Evolutionary conservation across 1,140 invertebrate species (phyloP).

Genomic region (Eubasilissa regina): DNA sequence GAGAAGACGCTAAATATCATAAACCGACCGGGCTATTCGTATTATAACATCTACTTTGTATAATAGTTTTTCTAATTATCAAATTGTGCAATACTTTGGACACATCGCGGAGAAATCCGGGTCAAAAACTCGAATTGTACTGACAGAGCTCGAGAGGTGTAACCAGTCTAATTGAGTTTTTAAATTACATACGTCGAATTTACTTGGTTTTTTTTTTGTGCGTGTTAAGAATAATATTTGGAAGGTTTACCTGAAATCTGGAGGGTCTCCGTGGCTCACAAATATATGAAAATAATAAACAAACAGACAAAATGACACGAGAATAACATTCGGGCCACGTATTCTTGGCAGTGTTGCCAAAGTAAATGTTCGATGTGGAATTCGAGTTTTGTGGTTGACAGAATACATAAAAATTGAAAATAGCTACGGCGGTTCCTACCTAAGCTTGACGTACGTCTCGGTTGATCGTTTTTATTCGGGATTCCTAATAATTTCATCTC

Average conservation of each 20-base stretch:
- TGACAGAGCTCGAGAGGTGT: background rate
- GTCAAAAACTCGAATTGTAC: too few species aligned
- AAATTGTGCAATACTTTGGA: too few species aligned
- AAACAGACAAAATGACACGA: slow-evolving; percentile 68
- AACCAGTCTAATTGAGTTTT: slow-evolving; percentile 18
- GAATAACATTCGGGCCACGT: slow-evolving; percentile 67
- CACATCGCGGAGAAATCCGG: too few species aligned
- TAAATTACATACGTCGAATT: slow-evolving; percentile 9
- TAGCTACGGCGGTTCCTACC: too few species aligned
- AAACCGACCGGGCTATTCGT: too few species aligned
- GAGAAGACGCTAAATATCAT: background rate
- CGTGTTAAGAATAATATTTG: background rate
- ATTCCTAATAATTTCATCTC: too few species aligned
- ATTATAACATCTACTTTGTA: too few species aligned
- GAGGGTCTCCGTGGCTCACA: slow-evolving; percentile 63
- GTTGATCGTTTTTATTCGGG: too few species aligned
- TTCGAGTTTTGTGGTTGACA: slow-evolving; percentile 58
- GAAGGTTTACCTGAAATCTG: slow-evolving; percentile 61
- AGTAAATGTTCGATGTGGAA: slow-evolving; percentile 68
- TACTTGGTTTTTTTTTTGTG: background rate
- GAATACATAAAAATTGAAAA: too few species aligned
- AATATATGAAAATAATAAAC: slow-evolving; percentile 67
- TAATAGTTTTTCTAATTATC: too few species aligned
- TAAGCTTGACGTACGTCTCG: too few species aligned
- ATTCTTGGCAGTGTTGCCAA: slow-evolving; percentile 69